phyloP scores from a whole-genome alignment of 2,797 vertebrate genomes.

The Eulemur rubriventer region DNA sequence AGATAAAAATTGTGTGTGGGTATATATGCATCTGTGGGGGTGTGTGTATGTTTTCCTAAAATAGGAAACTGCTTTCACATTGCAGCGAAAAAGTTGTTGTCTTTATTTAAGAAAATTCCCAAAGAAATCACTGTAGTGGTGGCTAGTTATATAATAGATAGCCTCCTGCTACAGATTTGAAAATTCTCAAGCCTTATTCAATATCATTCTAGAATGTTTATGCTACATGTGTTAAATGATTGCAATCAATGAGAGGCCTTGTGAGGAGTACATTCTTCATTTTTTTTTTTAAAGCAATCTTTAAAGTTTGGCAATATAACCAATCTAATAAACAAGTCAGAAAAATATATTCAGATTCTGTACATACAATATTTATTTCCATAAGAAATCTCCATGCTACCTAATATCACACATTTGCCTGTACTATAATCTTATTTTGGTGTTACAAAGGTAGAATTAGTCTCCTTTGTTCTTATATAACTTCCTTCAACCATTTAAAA shows the following conservation, averaged over 20 bases:
- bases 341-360: neutral
- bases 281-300: neutral
- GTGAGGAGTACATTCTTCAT: neutral
- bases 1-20: neutral
- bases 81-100: neutral
- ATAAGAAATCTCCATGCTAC: neutral
- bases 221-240: neutral
- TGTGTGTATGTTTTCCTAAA: neutral
- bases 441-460: neutral
- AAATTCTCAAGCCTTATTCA: neutral
- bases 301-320: neutral
- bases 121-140: neutral
- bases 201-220: constrained; percentile 25
- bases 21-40: neutral
- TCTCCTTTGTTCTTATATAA: neutral
- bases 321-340: constrained; percentile 16
- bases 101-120: neutral
- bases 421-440: neutral
- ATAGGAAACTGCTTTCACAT: neutral
- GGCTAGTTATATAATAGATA: neutral
- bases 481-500: constrained; percentile 51
- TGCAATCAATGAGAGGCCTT: neutral
- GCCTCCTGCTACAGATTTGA: neutral
- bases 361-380: neutral
- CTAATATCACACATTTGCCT: neutral